Conservation (phyloP, 2,113 vertebrate genomes). For the Carassius auratus region DNA sequence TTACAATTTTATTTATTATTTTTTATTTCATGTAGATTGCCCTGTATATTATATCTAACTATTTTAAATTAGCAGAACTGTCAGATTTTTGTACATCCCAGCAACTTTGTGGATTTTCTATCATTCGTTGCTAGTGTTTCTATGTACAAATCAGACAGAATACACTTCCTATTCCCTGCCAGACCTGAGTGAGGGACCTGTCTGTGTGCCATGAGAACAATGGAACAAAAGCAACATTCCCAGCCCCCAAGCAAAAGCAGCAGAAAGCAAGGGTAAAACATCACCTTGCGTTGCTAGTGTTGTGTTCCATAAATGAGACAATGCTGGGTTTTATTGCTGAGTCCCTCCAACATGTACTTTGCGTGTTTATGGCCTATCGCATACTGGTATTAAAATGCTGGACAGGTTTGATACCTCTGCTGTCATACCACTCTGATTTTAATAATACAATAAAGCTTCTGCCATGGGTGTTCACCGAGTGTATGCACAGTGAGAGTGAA, state of each 20-base stretch:
- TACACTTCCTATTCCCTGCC: neutral
- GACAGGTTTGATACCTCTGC: slow-evolving; percentile 75
- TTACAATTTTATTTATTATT: no score
- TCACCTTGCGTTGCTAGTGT: slow-evolving; percentile 71
- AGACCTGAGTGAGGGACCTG: slow-evolving; percentile 13
- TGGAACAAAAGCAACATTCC: slow-evolving; percentile 44
- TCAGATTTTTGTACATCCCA: neutral
- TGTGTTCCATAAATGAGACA: slow-evolving; percentile 80
- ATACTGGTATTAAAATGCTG: slow-evolving; percentile 78
- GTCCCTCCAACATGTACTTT: slow-evolving; percentile 64
- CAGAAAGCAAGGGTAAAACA: slow-evolving; percentile 70
- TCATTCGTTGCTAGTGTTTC: neutral
- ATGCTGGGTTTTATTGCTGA: slow-evolving; percentile 76
- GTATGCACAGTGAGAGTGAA: slow-evolving; percentile 43
- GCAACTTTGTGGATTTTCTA: neutral
- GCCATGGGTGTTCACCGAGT: slow-evolving; percentile 53
- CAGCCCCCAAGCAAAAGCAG: slow-evolving; percentile 43
- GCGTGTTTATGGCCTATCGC: slow-evolving; percentile 72
- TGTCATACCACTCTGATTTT: slow-evolving; percentile 77
- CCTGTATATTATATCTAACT: neutral
- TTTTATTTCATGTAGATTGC: no score
- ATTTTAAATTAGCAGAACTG: neutral
- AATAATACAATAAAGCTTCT: slow-evolving; percentile 80
- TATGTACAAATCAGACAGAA: neutral
- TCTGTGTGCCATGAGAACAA: slow-evolving; percentile 9